Base-by-base conservation (phyloP, 2,797 vertebrate species). In the Fringilla coelebs region DNA sequence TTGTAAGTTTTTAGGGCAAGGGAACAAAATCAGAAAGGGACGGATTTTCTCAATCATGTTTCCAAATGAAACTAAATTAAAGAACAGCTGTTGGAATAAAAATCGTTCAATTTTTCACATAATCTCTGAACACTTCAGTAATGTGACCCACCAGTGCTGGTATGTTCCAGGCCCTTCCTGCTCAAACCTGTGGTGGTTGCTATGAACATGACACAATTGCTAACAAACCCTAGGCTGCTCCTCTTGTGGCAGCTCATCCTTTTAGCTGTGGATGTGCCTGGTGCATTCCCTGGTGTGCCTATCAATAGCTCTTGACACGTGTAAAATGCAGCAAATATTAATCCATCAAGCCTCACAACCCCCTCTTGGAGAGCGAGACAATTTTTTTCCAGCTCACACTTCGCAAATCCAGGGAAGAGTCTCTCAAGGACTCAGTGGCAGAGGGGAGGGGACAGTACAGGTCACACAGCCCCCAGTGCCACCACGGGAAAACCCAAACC, bases 291-390 rank as follows among this genome's bases (percentile, higher is more conserved):
- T 43, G 45, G 57, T 74, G 84, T 87, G 57, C 41, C 81, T 61
- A 85, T 85, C 85, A 31, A 19, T 76, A 88, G 79, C 76, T 79
- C 85, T 51, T 77, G 83, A 94, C 77, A 74, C 2, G 21, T 94
- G 43, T 63, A 88, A 88, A 88, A 92, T 29, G 54, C 67, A 92
- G 83, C 78, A 88, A 90, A 82, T 87, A 90, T 79, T 86, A 89
- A 95, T 90, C 88, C 91, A 91, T 87, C 88, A 91, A 84, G 55
- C 9, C 74, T 91, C 88, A 74, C 60, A 57, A 18, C 20, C 62
- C 49, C 48, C 28, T 77, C 88, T 45, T 0, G 0, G 38, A 41
- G 49, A 91, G 41, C 7, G 29, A 71, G 49, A 71, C 55, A 34
- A 21, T 67, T 3, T 81, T 82, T 88, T 76, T 36, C 55, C 41